phyloP scores from a whole-genome alignment of 2,888 invertebrate genomes.

The Nemotelus nigrinus region DNA sequence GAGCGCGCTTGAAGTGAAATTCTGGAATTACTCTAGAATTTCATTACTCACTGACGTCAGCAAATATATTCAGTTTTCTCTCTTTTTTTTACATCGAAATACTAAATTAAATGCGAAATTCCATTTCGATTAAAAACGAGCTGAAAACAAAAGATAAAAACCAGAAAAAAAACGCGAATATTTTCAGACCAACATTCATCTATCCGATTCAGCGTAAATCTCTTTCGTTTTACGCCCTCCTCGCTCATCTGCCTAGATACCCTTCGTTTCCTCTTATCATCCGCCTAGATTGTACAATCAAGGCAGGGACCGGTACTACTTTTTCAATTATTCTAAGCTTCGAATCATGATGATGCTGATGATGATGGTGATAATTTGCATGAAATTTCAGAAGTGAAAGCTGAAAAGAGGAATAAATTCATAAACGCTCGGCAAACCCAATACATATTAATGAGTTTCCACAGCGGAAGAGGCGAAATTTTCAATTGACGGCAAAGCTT shows the following conservation, averaged over 20 bases:
- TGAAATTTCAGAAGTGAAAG: slow-evolving; percentile 34
- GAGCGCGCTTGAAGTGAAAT: too few species aligned
- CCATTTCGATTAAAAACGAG: slow-evolving; percentile 35
- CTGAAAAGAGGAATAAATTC: slow-evolving; percentile 29
- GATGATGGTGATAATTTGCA: slow-evolving; percentile 41
- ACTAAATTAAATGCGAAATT: slow-evolving; percentile 28
- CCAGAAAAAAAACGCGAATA: slow-evolving; percentile 13
- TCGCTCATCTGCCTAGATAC: too few species aligned
- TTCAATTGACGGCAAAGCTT: slow-evolving; percentile 19
- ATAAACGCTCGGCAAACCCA: slow-evolving; percentile 32
- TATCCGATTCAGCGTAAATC: too few species aligned
- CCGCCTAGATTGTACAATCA: too few species aligned
- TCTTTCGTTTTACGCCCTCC: too few species aligned
- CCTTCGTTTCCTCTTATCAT: too few species aligned
- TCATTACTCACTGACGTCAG: slow-evolving; percentile 20
- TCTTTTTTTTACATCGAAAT: background rate
- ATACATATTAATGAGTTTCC: slow-evolving; percentile 43
- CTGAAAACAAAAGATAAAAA: slow-evolving; percentile 20
- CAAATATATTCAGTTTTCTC: slow-evolving; percentile 10
- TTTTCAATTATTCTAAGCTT: slow-evolving; percentile 42
- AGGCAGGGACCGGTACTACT: background rate
- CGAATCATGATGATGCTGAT: slow-evolving; percentile 33
- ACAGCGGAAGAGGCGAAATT: slow-evolving; percentile 30
- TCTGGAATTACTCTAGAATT: background rate
- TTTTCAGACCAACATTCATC: background rate